Evolutionary conservation across 2,113 vertebrate genomes (phyloP).

Genomic region (Pelusios castaneus): DNA sequence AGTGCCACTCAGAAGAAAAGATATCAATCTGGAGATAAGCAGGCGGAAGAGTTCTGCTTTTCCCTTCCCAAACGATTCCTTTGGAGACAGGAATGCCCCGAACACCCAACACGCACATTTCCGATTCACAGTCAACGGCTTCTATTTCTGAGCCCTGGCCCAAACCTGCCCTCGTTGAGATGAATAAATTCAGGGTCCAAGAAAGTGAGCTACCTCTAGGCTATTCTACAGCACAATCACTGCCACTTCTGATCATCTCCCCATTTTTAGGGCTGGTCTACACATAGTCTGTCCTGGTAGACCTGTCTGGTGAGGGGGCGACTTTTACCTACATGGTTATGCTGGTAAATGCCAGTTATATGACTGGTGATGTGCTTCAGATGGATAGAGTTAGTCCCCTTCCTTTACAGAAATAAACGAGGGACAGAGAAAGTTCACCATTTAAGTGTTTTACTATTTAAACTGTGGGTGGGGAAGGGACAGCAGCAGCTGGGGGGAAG

Average conservation of each 20-base stretch:
- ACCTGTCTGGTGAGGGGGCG: neutral
- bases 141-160: neutral
- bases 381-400: neutral
- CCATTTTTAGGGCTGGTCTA: neutral
- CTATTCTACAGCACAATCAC: neutral
- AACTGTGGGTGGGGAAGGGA: too few species aligned
- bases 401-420: neutral
- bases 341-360: neutral
- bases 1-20: neutral
- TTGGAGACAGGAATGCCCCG: neutral
- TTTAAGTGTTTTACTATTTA: too few species aligned
- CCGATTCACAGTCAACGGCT: too few species aligned
- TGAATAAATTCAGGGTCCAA: neutral
- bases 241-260: too few species aligned
- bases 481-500: too few species aligned
- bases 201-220: neutral
- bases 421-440: too few species aligned
- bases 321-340: neutral
- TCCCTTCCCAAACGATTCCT: neutral
- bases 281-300: too few species aligned
- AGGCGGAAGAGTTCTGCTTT: neutral
- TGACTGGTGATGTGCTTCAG: neutral
- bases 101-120: neutral
- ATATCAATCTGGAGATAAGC: neutral
- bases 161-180: neutral